Percentiles rank a stretch among this genome's conserved stretches.
phyloP scores from a whole-genome alignment of 1,140 invertebrate species.

The Ostrea denselamellosa region DNA sequence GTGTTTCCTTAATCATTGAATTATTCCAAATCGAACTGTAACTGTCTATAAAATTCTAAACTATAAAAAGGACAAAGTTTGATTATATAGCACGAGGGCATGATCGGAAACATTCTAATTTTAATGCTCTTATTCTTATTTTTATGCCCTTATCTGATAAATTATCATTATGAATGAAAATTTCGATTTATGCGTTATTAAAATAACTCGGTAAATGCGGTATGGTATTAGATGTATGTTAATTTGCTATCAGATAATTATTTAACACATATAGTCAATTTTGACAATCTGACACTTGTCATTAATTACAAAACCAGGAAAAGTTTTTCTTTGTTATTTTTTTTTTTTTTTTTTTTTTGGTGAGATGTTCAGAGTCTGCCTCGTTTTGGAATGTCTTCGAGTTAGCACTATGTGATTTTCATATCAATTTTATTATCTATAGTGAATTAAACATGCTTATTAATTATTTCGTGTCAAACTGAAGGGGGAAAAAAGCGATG shows the following conservation, averaged over 20 bases:
- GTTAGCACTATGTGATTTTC: not conserved
- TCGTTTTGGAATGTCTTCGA: not conserved
- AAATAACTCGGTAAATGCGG: slow-evolving; percentile 32
- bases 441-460: not conserved
- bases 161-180: slow-evolving; percentile 33
- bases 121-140: not conserved
- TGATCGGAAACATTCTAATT: not conserved
- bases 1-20: no score
- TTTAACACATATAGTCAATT: slow-evolving; percentile 28
- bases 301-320: slow-evolving; percentile 30
- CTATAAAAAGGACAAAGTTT: no score
- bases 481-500: not conserved
- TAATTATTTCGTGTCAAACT: not conserved
- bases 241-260: slow-evolving; percentile 35
- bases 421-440: not conserved
- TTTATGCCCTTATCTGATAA: slow-evolving; percentile 17
- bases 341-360: slow-evolving; percentile 5
- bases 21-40: no score
- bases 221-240: slow-evolving; percentile 1
- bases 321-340: not conserved
- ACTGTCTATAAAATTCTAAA: no score
- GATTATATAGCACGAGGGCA: not conserved
- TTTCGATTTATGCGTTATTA: slow-evolving; percentile 12
- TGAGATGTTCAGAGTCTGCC: not conserved
- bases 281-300: slow-evolving; percentile 4